Evolutionary conservation across 2,113 vertebrate genomes (phyloP).

Genomic region (Phyllopteryx taeniolatus): DNA sequence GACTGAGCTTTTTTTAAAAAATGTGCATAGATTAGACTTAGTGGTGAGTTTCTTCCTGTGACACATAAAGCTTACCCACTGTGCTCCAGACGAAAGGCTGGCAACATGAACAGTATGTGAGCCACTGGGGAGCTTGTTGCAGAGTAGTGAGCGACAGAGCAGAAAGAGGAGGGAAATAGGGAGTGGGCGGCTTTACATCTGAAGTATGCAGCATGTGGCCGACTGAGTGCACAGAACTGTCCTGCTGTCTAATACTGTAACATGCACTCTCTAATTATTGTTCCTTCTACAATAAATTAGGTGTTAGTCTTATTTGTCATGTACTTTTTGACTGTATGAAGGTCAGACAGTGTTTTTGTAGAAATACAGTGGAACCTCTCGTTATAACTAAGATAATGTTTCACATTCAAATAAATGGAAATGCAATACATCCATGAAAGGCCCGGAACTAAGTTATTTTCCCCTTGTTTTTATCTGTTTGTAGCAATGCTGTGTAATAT

Average conservation of each 20-base stretch:
- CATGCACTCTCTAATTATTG: background rate
- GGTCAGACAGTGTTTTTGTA: too few relatives aligned
- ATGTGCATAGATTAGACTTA: background rate
- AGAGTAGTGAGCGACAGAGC: conserved; percentile 33
- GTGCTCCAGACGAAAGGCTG: conserved; percentile 26
- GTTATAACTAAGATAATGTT: too few relatives aligned
- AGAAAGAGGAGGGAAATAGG: conserved; percentile 41
- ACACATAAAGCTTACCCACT: conserved; percentile 9
- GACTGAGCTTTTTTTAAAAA: conserved; percentile 29
- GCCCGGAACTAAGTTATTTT: too few relatives aligned
- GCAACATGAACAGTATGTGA: conserved; percentile 22
- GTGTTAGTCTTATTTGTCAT: conserved; percentile 28
- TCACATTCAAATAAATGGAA: too few relatives aligned
- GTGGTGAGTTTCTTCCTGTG: conserved; percentile 15
- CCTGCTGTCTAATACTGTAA: conserved; percentile 6
- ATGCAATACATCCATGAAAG: too few relatives aligned
- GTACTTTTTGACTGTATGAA: too few relatives aligned
- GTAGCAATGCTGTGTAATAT: too few relatives aligned
- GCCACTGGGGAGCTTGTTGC: conserved; percentile 18
- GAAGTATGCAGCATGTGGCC: conserved; percentile 22
- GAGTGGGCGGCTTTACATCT: conserved; percentile 46
- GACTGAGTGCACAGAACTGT: conserved; percentile 26
- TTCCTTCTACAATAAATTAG: conserved; percentile 39
- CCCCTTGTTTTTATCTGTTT: too few relatives aligned
- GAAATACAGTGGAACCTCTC: too few relatives aligned